These are phyloP conservation scores for Felis chaus DNA, from an alignment of 2,113 vertebrate genomes.

Conservation along the genomic window DNA sequence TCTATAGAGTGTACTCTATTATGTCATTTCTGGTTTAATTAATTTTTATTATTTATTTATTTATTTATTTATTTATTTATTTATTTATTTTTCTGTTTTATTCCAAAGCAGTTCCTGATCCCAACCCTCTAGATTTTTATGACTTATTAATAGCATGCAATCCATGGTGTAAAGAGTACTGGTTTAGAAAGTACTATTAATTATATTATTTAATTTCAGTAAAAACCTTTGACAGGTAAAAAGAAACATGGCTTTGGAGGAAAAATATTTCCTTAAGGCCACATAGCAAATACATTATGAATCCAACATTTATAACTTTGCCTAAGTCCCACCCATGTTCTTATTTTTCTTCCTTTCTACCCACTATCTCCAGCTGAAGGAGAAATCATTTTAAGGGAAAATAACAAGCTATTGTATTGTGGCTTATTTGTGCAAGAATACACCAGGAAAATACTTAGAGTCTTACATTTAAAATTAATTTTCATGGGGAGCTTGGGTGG, in stretches of 20 bases:
- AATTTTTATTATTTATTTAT: neutral
- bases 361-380: neutral
- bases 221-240: neutral
- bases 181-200: neutral
- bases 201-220: neutral
- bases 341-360: neutral
- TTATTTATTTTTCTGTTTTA: neutral
- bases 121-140: neutral
- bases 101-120: neutral
- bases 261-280: neutral
- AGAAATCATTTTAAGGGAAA: neutral
- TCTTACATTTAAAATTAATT: neutral
- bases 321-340: neutral
- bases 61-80: neutral
- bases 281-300: neutral
- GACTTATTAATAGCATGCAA: neutral
- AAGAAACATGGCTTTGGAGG: neutral
- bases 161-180: neutral
- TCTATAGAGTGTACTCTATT: neutral
- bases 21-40: neutral
- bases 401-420: neutral
- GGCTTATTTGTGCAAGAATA: neutral
- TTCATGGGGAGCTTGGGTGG: neutral
- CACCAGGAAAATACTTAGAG: neutral
- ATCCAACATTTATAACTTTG: neutral